A percentile compares a stretch with the other conserved stretches of the same genome.
Evolutionary conservation across 2,113 vertebrate genomes (phyloP).

Genomic region (Corydoras sp.): DNA sequence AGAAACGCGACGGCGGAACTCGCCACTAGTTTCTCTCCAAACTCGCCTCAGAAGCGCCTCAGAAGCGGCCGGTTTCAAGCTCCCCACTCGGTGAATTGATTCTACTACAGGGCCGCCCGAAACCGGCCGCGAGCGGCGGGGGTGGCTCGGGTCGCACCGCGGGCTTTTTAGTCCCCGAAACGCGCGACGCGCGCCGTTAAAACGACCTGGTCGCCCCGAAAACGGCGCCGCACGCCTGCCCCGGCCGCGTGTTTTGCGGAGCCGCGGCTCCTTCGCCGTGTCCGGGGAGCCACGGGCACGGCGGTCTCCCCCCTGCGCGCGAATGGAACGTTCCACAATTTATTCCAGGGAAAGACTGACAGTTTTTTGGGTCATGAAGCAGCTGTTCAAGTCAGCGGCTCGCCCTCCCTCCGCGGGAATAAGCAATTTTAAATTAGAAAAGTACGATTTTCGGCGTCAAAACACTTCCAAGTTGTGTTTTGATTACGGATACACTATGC

Average conservation of each 20-base stretch:
- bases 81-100: conserved; percentile 79
- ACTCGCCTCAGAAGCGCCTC: conserved; percentile 64
- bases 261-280: too few species aligned
- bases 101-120: conserved; percentile 75
- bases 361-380: conserved; percentile 88
- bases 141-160: conserved; percentile 14
- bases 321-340: conserved; percentile 76
- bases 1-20: conserved; percentile 40
- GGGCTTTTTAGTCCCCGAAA: background rate
- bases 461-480: conserved; percentile 50
- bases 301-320: conserved; percentile 45
- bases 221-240: too few species aligned
- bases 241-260: too few species aligned
- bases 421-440: conserved; percentile 83
- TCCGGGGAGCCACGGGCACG: too few species aligned
- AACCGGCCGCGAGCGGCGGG: conserved; percentile 53
- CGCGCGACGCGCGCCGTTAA: too few species aligned
- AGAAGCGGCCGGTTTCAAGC: conserved; percentile 78
- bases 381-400: conserved; percentile 79
- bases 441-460: conserved; percentile 63
- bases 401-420: conserved; percentile 75
- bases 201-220: too few species aligned
- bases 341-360: conserved; percentile 87
- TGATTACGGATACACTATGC: conserved; percentile 2
- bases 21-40: conserved; percentile 66